Conservation (phyloP, 2,113 vertebrate species). For the Jaculus jaculus region DNA sequence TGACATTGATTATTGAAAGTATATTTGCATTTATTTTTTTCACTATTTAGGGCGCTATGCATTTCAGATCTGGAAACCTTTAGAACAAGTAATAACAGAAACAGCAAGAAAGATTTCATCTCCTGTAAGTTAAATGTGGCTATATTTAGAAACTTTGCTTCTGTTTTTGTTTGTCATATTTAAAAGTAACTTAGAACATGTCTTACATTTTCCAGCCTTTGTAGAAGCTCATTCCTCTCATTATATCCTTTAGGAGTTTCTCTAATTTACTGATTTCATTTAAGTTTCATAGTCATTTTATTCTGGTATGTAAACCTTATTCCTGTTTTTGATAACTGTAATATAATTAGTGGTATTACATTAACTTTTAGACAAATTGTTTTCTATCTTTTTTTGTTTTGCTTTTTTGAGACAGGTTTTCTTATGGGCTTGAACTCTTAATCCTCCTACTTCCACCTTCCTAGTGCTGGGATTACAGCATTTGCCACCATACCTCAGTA, state of each 20-base stretch:
- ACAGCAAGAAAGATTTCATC: constrained; percentile 90
- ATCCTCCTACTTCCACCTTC: not conserved
- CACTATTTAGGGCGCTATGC: constrained; percentile 90
- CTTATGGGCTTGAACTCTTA: not conserved
- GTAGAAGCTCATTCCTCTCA: not conserved
- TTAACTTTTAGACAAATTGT: constrained; percentile 4
- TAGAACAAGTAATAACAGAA: constrained; percentile 90
- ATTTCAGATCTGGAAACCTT: constrained; percentile 93
- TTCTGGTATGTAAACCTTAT: constrained; percentile 43
- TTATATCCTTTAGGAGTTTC: not conserved
- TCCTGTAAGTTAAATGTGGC: constrained; percentile 85
- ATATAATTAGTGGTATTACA: not conserved
- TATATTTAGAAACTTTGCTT: not conserved
- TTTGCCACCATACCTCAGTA: not conserved
- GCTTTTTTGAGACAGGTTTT: not conserved
- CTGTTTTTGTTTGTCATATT: not conserved
- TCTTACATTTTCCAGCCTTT: not conserved
- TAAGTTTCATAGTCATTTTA: not conserved
- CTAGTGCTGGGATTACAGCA: too few species aligned
- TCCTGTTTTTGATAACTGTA: not conserved
- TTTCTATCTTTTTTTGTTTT: not conserved
- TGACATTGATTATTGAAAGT: constrained; percentile 33
- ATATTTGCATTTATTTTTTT: constrained; percentile 53
- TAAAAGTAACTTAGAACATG: not conserved
- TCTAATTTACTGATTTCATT: constrained; percentile 27